Percentiles rank a stretch among this genome's conserved stretches.
Conservation (phyloP, 2,888 invertebrate genomes). For the Sphaeridia pumilis region DNA sequence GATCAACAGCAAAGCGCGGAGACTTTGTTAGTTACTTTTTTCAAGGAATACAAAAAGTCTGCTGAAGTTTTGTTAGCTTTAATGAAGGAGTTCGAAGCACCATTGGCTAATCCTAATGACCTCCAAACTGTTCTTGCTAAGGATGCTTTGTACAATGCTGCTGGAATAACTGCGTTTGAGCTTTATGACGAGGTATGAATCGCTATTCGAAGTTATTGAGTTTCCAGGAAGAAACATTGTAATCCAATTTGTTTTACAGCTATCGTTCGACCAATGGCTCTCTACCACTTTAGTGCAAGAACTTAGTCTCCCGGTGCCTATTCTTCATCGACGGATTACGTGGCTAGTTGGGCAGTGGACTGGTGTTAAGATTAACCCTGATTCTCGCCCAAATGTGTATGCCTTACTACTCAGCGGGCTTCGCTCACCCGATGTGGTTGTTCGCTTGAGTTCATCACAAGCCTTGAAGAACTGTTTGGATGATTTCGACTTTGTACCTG, state of each 20-base stretch:
- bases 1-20: constrained; percentile 69
- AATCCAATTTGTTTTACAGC: constrained; percentile 43
- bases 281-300: constrained; percentile 67
- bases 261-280: constrained; percentile 90
- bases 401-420: constrained; percentile 62
- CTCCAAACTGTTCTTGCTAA: constrained; percentile 68
- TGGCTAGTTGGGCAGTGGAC: constrained; percentile 64
- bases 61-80: constrained; percentile 63
- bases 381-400: constrained; percentile 69
- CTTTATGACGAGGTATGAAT: constrained; percentile 67
- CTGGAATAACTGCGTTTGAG: constrained; percentile 76
- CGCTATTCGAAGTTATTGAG: background rate
- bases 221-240: constrained; percentile 2
- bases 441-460: constrained; percentile 72
- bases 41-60: constrained; percentile 62
- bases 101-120: constrained; percentile 54
- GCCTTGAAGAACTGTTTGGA: constrained; percentile 74
- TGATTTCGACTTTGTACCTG: constrained; percentile 81
- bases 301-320: constrained; percentile 64
- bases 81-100: constrained; percentile 54
- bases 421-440: constrained; percentile 65
- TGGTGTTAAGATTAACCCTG: constrained; percentile 65
- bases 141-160: constrained; percentile 88
- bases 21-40: constrained; percentile 67
- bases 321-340: constrained; percentile 70